Evolutionary conservation across 2,888 invertebrate genomes (phyloP).

Genomic region (Thumatha senex): DNA sequence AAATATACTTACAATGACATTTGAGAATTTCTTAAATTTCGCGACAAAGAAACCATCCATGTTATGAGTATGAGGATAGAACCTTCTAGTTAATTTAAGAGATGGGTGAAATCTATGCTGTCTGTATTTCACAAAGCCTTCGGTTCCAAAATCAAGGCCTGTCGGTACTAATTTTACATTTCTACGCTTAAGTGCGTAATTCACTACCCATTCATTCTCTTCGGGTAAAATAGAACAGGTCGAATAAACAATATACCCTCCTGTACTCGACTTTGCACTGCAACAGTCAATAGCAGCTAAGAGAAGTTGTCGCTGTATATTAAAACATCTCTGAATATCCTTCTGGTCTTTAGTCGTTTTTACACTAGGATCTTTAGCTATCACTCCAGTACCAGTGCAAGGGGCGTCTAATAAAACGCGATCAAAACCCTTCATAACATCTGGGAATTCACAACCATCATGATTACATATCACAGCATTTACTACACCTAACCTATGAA

Average conservation of each 20-base stretch:
- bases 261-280: constrained; percentile 95
- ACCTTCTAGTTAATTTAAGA: constrained; percentile 93
- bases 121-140: constrained; percentile 95
- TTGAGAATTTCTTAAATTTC: constrained; percentile 98
- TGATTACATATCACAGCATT: constrained; percentile 95
- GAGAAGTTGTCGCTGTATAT: constrained; percentile 95
- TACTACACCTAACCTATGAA: constrained; percentile 97
- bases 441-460: constrained; percentile 94
- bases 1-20: constrained; percentile 84
- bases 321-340: constrained; percentile 95
- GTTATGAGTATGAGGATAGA: constrained; percentile 99
- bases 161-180: constrained; percentile 97
- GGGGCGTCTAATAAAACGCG: constrained; percentile 98
- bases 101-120: constrained; percentile 95
- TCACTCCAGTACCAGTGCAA: constrained; percentile 98
- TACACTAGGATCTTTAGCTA: constrained; percentile 98
- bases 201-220: constrained; percentile 99
- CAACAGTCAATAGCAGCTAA: constrained; percentile 98
- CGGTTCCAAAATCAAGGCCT: constrained; percentile 96
- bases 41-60: constrained; percentile 99
- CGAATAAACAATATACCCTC: constrained; percentile 98
- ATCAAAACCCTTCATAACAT: constrained; percentile 96
- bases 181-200: constrained; percentile 96
- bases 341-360: constrained; percentile 95
- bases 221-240: constrained; percentile 99